Base-by-base conservation (phyloP, 2,797 vertebrate genomes). In the Coreius guichenoti region DNA sequence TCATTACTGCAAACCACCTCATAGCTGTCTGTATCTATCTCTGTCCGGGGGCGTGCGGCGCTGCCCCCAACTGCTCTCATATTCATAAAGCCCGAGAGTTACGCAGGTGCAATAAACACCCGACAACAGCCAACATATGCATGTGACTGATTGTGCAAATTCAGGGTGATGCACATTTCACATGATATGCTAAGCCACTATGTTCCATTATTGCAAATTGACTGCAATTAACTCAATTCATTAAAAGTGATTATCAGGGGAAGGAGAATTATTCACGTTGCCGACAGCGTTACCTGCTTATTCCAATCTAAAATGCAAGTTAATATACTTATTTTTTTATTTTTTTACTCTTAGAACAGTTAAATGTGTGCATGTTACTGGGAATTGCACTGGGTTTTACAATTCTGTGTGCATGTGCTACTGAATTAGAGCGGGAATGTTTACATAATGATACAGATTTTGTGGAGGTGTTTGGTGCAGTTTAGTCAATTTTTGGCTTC, bases 321-420 rank as follows among this genome's bases (percentile, higher is more conserved):
- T 93, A 95, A 95, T 95, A 95, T 94, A 16, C 13, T 11, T 23
- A n/a, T 3, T 94, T 92, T 95, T 94, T 95, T 94, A 93, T 93
- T 93, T 93, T 87, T 77, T 83, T 87, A 90, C 91, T 92, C 91
- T 90, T 93, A 89, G 90, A 92, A n/a, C 56, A 58, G 0, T 29
- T 14, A 51, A 51, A 33, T 14, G 1, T 54, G 72, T 21, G 2
- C 1, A 3, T 75, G 73, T 75, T 31, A 33, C 47, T 75, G 5
- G 47, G 5, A 54, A 33, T 33, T 74, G 72, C 26, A 31, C 11
- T 49, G 12, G 39, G 1, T 51, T 31, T 21, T 33, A 74, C 5
- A 5, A 21, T 31, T 45, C 2, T 11, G 16, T 63, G 17, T 47
- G 43, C 7, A 80, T 80, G n/a, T 16, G 77, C 5, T 29, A 21